Percentiles rank a stretch among this genome's conserved stretches.
Evolutionary conservation across 2,888 invertebrate genomes (phyloP).

Genomic region (Pogonocherus hispidulus): DNA sequence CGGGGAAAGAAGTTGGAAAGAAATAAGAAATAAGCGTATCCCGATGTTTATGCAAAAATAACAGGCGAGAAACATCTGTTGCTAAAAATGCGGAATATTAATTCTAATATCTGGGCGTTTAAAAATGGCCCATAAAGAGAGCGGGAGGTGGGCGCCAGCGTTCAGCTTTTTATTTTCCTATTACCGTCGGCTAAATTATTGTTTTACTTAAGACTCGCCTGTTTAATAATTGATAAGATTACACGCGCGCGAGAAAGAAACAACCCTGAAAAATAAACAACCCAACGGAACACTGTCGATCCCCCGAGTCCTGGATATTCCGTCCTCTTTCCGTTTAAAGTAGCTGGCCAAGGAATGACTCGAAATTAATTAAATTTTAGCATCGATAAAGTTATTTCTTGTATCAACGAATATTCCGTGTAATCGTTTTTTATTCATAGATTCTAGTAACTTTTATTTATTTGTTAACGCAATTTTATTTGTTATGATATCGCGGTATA

Average conservation of each 20-base stretch:
- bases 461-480: no score
- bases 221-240: constrained; percentile 69
- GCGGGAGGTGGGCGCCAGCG: constrained; percentile 47
- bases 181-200: constrained; percentile 67
- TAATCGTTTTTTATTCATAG: background rate
- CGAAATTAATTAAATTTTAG: background rate
- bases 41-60: constrained; percentile 56
- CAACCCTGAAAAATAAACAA: constrained; percentile 41
- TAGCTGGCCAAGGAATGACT: background rate
- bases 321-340: background rate
- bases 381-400: background rate
- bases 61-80: constrained; percentile 63
- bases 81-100: constrained; percentile 65
- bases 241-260: constrained; percentile 52
- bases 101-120: constrained; percentile 61
- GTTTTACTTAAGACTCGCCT: constrained; percentile 67
- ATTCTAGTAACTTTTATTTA: no score
- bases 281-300: constrained; percentile 21
- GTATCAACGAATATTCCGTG: background rate
- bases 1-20: constrained; percentile 19
- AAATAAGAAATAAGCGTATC: constrained; percentile 34
- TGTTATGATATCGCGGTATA: no score
- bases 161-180: constrained; percentile 65
- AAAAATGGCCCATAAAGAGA: constrained; percentile 60
- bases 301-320: constrained; percentile 13